These are phyloP conservation scores for Triplophysa rosa DNA, from an alignment of 2,113 vertebrate genomes.

Conservation along the genomic window DNA sequence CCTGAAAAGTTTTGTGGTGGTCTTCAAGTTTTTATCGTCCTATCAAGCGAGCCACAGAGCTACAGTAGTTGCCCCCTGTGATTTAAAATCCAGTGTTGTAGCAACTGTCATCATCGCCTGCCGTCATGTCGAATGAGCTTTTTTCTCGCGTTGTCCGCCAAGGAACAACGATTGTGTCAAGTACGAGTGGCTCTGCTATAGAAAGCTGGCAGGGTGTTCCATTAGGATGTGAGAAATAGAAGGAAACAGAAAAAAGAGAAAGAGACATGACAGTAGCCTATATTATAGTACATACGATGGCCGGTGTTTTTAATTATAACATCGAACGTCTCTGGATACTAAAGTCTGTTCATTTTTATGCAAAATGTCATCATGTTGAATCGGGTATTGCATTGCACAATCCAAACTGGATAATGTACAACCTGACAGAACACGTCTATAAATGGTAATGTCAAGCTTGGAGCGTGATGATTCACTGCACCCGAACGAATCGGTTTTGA, in stretches of 20 bases:
- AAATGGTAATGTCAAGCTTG: constrained; percentile 34
- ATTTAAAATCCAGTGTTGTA: constrained; percentile 36
- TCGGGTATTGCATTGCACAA: constrained; percentile 12
- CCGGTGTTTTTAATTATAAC: constrained; percentile 7
- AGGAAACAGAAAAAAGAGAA: not conserved
- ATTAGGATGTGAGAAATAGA: constrained; percentile 37
- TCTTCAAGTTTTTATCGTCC: not conserved
- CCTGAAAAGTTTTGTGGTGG: not conserved
- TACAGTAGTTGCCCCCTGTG: not conserved
- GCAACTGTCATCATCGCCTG: constrained; percentile 24
- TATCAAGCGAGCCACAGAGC: not conserved
- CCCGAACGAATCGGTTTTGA: constrained; percentile 22
- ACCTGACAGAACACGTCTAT: constrained; percentile 27
- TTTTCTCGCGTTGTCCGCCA: constrained; percentile 17
- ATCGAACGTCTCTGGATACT: not conserved
- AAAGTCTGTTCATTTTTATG: not conserved
- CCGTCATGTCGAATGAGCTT: constrained; percentile 35
- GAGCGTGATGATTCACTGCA: constrained; percentile 40
- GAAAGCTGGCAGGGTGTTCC: constrained; percentile 44
- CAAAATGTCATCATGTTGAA: not conserved
- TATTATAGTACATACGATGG: not conserved
- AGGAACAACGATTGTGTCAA: constrained; percentile 5
- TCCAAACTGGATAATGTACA: constrained; percentile 10
- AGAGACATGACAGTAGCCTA: not conserved
- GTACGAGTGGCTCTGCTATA: constrained; percentile 27